phyloP scores from a whole-genome alignment of 2,888 invertebrate species.

The Drosophila greeni region DNA sequence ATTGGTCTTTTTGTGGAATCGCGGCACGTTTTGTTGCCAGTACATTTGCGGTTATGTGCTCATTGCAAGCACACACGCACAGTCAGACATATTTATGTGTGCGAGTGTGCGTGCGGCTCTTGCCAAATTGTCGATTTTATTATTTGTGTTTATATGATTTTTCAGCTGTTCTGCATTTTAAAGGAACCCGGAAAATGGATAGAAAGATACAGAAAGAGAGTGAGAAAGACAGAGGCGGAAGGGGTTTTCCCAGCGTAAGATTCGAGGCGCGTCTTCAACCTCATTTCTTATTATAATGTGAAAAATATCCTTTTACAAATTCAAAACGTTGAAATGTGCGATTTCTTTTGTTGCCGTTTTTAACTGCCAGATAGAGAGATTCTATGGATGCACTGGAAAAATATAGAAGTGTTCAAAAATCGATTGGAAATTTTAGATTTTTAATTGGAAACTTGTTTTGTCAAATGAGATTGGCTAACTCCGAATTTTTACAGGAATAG shows the following conservation, averaged over 20 bases:
- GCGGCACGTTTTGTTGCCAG: slow-evolving; percentile 69
- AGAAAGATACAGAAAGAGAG: not conserved
- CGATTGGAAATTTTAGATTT: too few species aligned
- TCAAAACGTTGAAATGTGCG: slow-evolving; percentile 69
- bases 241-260: slow-evolving; percentile 46
- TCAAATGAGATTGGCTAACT: too few species aligned
- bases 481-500: too few species aligned
- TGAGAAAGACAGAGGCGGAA: too few species aligned
- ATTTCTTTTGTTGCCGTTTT: slow-evolving; percentile 67
- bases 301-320: slow-evolving; percentile 73
- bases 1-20: slow-evolving; percentile 63
- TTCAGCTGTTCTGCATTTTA: slow-evolving; percentile 75
- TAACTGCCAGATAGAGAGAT: slow-evolving; percentile 48
- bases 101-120: slow-evolving; percentile 66
- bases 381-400: not conserved
- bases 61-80: slow-evolving; percentile 53
- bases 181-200: slow-evolving; percentile 45
- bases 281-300: slow-evolving; percentile 75
- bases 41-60: slow-evolving; percentile 74
- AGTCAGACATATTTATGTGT: slow-evolving; percentile 25
- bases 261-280: slow-evolving; percentile 68
- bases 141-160: slow-evolving; percentile 77
- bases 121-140: slow-evolving; percentile 76
- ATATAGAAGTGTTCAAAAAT: too few species aligned
- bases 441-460: too few species aligned